These are phyloP conservation scores for Microcebus murinus DNA, from an alignment of 2,113 vertebrate genomes.

Conservation along the genomic window DNA sequence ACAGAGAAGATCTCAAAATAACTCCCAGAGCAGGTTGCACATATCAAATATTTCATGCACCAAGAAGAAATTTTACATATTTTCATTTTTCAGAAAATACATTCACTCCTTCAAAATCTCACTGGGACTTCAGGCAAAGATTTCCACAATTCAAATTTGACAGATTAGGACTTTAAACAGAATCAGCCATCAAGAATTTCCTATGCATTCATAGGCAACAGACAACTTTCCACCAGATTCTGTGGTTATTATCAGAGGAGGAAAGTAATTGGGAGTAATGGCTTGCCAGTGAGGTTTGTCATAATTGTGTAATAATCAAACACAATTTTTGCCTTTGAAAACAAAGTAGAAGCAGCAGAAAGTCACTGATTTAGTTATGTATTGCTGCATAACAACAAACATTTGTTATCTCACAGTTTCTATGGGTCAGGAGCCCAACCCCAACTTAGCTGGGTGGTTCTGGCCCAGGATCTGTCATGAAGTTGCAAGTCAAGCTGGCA, in stretches of 20 bases:
- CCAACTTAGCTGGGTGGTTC: background rate
- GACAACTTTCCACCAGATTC: background rate
- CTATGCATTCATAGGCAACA: background rate
- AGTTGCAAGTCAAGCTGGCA: background rate
- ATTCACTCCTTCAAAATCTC: conserved; percentile 18
- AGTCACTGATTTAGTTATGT: background rate
- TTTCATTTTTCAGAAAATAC: conserved; percentile 27
- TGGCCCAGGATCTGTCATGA: background rate
- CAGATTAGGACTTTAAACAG: background rate
- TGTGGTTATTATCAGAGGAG: background rate
- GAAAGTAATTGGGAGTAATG: background rate
- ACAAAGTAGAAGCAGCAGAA: background rate
- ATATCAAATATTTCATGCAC: background rate
- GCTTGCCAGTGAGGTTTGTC: background rate
- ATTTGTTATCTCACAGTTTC: background rate
- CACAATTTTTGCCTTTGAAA: conserved; percentile 19
- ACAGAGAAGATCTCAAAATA: conserved; percentile 38
- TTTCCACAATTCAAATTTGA: background rate
- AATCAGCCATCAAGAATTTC: background rate
- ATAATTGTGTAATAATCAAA: background rate
- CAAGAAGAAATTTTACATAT: conserved; percentile 12
- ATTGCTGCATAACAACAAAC: background rate
- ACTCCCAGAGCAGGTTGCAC: conserved; percentile 2
- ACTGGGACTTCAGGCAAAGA: conserved; percentile 27
- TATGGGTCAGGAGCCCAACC: background rate